These are phyloP conservation scores for Halcyon senegalensis DNA, from an alignment of 2,113 vertebrate genomes.

Conservation along the genomic window DNA sequence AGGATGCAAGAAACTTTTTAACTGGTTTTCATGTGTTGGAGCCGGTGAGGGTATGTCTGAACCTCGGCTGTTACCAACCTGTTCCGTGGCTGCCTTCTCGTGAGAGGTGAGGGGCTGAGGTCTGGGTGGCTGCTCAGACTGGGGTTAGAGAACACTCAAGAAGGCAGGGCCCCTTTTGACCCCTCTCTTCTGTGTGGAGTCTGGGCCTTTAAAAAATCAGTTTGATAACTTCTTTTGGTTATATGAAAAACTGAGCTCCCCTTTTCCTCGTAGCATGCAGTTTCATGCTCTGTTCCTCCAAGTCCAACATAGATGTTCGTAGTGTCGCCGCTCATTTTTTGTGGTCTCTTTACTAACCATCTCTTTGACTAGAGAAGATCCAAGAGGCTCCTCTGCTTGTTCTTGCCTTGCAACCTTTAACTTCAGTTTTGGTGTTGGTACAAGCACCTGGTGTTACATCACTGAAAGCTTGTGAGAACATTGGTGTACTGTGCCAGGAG, in stretches of 20 bases:
- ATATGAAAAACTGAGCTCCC: background rate
- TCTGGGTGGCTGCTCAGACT: background rate
- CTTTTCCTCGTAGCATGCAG: background rate
- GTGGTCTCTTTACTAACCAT: background rate
- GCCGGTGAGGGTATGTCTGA: background rate
- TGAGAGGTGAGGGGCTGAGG: background rate
- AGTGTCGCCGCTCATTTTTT: background rate
- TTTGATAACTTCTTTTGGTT: background rate
- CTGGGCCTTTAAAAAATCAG: background rate
- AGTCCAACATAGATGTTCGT: rapidly evolving
- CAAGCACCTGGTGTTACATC: background rate
- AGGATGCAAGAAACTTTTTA: background rate
- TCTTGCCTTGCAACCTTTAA: background rate
- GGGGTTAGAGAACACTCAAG: rapidly evolving
- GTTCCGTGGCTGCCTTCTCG: background rate
- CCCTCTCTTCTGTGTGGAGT: background rate
- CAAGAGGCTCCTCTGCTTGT: background rate
- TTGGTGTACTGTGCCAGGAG: background rate
- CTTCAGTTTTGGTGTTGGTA: background rate
- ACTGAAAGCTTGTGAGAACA: background rate
- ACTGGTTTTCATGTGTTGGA: background rate
- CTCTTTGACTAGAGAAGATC: background rate
- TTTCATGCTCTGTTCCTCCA: background rate
- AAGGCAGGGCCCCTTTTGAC: background rate
- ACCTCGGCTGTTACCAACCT: background rate